Evolutionary conservation across 2,113 vertebrate species (phyloP).

Genomic region (Alethe castanea): DNA sequence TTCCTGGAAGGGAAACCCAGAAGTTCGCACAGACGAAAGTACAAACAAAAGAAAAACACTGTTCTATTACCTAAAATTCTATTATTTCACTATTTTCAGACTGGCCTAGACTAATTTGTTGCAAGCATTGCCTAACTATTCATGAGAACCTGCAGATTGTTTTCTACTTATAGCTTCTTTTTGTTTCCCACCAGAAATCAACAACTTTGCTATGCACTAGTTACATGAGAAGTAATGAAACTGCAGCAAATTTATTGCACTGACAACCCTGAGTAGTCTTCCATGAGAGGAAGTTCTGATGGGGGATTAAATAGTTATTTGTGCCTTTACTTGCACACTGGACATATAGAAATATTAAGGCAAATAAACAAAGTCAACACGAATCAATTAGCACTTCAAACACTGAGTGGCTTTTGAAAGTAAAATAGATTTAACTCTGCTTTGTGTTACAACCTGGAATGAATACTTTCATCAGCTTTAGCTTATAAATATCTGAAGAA

Average conservation of each 20-base stretch:
- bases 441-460: background rate
- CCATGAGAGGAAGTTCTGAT: background rate
- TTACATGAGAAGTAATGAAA: background rate
- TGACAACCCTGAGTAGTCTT: background rate
- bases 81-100: background rate
- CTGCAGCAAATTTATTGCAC: background rate
- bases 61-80: background rate
- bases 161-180: background rate
- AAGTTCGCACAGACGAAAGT: background rate
- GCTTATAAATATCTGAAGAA: background rate
- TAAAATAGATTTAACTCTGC: background rate
- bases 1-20: background rate
- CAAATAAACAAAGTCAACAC: background rate
- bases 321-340: background rate
- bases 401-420: background rate
- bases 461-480: background rate
- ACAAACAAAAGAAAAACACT: background rate
- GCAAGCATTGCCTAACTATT: background rate
- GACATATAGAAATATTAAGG: background rate
- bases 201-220: background rate
- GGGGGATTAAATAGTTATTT: background rate
- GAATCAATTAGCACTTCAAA: background rate
- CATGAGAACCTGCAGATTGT: background rate
- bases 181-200: background rate
- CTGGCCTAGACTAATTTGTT: background rate